Evolutionary conservation across 2,888 invertebrate genomes (phyloP).

Genomic region (Spilosoma lubricipeda): DNA sequence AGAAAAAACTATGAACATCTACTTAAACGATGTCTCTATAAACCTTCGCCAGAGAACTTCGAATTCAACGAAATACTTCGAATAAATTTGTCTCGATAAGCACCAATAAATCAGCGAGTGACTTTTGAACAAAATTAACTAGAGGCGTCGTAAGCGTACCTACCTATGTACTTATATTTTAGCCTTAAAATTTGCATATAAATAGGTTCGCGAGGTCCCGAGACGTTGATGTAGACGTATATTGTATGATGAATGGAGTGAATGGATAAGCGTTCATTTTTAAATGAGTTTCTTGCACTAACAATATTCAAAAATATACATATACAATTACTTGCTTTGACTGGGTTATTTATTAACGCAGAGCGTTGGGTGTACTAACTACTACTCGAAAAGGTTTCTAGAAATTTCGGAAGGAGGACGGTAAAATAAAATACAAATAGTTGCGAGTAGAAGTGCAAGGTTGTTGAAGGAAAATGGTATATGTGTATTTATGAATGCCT

Average conservation of each 20-base stretch:
- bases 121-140: constrained; percentile 70
- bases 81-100: constrained; percentile 73
- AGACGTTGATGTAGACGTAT: constrained; percentile 54
- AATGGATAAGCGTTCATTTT: constrained; percentile 14
- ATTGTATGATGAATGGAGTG: constrained; percentile 53
- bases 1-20: constrained; percentile 16
- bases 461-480: too few relatives aligned
- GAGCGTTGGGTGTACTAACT: too few relatives aligned
- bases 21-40: constrained; percentile 6
- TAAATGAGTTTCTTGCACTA: background rate
- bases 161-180: constrained; percentile 47
- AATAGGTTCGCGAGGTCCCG: constrained; percentile 56
- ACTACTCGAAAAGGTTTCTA: too few relatives aligned
- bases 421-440: too few relatives aligned
- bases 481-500: too few relatives aligned
- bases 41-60: constrained; percentile 27
- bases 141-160: constrained; percentile 36
- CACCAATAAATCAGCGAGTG: constrained; percentile 64
- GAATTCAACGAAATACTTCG: constrained; percentile 52
- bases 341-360: too few relatives aligned
- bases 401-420: too few relatives aligned
- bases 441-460: too few relatives aligned
- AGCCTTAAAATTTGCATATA: constrained; percentile 73
- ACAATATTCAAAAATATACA: background rate
- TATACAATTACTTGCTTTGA: too few relatives aligned